A percentile compares a stretch with the other conserved stretches of the same genome.
These are phyloP conservation scores for Nasonia oneida DNA, from an alignment of 2,888 invertebrate genomes.

Conservation along the genomic window DNA sequence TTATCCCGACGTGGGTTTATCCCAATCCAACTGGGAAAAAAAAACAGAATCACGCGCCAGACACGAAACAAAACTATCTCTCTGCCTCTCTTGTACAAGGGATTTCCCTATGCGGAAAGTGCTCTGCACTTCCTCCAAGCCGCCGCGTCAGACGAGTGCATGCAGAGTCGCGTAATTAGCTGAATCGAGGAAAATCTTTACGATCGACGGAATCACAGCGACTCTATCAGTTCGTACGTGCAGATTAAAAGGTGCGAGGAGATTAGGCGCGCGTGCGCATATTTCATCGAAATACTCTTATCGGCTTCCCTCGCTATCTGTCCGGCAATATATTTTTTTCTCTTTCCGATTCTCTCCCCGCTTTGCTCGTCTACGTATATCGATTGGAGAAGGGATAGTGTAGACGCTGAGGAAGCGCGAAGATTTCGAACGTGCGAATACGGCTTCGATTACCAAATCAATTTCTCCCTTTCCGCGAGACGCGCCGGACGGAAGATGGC, in stretches of 20 bases:
- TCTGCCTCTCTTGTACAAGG: background rate
- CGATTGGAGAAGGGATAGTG: slow-evolving; percentile 1
- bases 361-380: background rate
- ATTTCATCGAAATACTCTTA: slow-evolving; percentile 49
- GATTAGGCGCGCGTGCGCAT: background rate
- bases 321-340: background rate
- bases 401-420: background rate
- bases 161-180: background rate
- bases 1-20: slow-evolving; percentile 9
- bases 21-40: background rate
- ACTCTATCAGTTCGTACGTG: background rate
- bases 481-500: slow-evolving; percentile 63
- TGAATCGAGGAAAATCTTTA: background rate
- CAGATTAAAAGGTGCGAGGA: background rate
- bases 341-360: background rate
- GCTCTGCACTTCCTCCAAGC: background rate
- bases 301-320: slow-evolving; percentile 31
- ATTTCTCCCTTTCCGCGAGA: slow-evolving; percentile 67
- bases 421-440: slow-evolving; percentile 23
- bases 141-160: background rate
- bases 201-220: background rate
- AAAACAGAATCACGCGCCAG: background rate
- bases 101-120: background rate
- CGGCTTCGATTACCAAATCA: slow-evolving; percentile 64
- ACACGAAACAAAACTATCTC: slow-evolving; percentile 1